Evolutionary conservation across 2,113 vertebrate species (phyloP).

Genomic region (Girardinichthys multiradiatus): DNA sequence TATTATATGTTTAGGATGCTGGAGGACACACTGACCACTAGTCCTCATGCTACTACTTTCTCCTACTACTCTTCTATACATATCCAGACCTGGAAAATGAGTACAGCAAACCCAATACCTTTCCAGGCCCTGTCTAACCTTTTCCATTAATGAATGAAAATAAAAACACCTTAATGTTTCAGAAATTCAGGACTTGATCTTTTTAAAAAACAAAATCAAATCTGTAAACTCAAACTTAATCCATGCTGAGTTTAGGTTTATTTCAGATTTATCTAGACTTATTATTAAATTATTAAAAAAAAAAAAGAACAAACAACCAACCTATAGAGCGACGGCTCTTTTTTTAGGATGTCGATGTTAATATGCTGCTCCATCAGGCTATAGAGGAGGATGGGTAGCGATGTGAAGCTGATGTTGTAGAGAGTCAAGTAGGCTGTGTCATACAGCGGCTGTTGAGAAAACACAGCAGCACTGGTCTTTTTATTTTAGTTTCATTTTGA

Average conservation of each 20-base stretch:
- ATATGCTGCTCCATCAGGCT: constrained; percentile 97
- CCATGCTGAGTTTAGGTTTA: no score
- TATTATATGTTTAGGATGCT: background rate
- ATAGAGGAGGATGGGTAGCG: constrained; percentile 95
- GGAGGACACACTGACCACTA: no score
- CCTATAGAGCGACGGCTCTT: constrained; percentile 93
- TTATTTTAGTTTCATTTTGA: background rate
- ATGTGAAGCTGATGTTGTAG: constrained; percentile 99
- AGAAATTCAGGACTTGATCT: no score
- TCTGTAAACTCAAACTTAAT: no score
- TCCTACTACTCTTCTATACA: background rate
- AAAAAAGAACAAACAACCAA: background rate
- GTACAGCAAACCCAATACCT: no score
- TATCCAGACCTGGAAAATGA: background rate
- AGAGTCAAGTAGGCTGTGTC: constrained; percentile 97
- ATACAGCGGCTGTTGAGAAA: constrained; percentile 87
- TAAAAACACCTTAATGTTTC: no score
- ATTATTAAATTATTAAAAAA: no score
- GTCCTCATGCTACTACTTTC: background rate
- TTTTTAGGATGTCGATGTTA: constrained; percentile 89
- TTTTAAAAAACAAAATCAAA: no score
- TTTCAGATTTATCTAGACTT: no score
- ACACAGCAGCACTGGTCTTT: background rate
- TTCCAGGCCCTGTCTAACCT: no score
- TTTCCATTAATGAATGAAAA: no score